Evolutionary conservation across 2,113 vertebrate species (phyloP).

Genomic region (Scytalopus superciliaris): DNA sequence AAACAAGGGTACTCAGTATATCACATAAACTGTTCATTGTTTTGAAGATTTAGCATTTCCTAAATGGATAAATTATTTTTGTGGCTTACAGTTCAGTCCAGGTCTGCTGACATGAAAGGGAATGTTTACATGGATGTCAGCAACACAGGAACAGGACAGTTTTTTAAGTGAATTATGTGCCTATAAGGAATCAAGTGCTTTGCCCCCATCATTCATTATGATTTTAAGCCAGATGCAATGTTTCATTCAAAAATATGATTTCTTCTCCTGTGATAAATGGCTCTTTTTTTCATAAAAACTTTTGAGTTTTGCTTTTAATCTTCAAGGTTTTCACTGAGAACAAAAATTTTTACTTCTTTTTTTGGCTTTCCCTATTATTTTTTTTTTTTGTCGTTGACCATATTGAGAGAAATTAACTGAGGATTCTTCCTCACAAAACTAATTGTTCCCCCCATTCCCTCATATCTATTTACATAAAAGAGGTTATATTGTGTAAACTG

Average conservation of each 20-base stretch:
- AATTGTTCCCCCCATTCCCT: neutral
- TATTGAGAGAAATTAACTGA: neutral
- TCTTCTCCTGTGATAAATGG: neutral
- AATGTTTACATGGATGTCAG: slow-evolving; percentile 15
- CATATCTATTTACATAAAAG: neutral
- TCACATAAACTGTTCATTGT: neutral
- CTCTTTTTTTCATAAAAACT: neutral
- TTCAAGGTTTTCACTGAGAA: neutral
- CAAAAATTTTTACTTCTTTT: neutral
- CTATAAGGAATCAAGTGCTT: slow-evolving; percentile 4
- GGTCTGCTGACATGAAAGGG: neutral
- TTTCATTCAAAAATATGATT: neutral
- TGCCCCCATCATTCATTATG: neutral
- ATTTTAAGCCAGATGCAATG: neutral
- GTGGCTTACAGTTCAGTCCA: neutral
- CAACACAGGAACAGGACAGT: neutral
- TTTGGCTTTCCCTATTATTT: neutral
- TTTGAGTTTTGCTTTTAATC: neutral
- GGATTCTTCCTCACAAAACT: neutral
- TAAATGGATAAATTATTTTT: slow-evolving; percentile 4
- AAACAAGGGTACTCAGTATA: neutral
- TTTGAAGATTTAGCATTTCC: neutral
- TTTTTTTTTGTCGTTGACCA: neutral
- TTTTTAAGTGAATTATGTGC: neutral
- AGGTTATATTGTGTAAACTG: neutral